Percentiles rank a stretch among this genome's conserved stretches.
Evolutionary conservation across 1,140 invertebrate species (phyloP).

Genomic region (Sycophaga agraensis): DNA sequence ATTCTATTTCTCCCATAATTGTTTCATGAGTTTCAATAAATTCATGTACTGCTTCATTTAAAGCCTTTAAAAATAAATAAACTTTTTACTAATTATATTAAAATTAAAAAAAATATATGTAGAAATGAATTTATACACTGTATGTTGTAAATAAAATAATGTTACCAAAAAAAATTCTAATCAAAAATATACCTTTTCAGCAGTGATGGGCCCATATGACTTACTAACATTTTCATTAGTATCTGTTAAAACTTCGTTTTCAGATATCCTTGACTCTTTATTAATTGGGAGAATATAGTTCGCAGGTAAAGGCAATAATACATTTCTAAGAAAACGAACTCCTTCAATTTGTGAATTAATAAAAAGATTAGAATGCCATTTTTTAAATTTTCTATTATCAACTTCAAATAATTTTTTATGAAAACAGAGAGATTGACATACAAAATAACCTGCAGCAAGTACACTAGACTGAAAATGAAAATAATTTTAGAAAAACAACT

Average conservation of each 20-base stretch:
- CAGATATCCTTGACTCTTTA: conserved; percentile 6
- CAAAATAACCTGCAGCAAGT: conserved; percentile 39
- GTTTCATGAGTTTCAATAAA: conserved; percentile 38
- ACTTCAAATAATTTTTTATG: conserved; percentile 29
- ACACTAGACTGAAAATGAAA: conserved; percentile 39
- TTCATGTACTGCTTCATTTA: conserved; percentile 40
- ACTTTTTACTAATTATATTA: background rate
- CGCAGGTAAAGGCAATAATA: conserved; percentile 31
- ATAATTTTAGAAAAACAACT: background rate
- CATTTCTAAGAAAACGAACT: conserved; percentile 29
- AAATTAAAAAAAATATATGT: background rate
- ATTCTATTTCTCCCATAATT: conserved; percentile 49
- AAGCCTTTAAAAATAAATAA: conserved; percentile 32
- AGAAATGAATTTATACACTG: background rate
- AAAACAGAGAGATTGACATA: conserved; percentile 37
- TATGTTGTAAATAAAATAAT: background rate
- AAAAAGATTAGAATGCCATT: conserved; percentile 25
- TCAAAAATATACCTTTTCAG: conserved; percentile 42
- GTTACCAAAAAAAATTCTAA: background rate
- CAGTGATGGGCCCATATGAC: conserved; percentile 39
- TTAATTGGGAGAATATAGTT: background rate
- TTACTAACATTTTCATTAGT: background rate
- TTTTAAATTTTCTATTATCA: conserved; percentile 15
- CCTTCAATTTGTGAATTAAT: conserved; percentile 22
- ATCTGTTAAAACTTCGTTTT: background rate